A percentile compares a stretch with the other conserved stretches of the same genome.
phyloP scores from a whole-genome alignment of 2,797 vertebrate genomes.

The Coccyzus lansbergi region DNA sequence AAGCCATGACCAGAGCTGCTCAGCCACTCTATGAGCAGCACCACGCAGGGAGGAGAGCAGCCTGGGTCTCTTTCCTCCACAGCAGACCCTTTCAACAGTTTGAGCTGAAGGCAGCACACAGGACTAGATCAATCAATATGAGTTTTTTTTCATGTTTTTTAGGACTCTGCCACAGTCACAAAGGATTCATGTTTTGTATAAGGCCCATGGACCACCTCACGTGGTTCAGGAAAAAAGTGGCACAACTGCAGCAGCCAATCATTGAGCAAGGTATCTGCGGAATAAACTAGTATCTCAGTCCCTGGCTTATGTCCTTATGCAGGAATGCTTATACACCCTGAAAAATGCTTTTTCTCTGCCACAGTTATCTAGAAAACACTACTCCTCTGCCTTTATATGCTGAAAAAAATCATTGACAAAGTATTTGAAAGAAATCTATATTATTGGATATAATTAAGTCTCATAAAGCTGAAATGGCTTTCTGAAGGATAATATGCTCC shows the following conservation, averaged over 20 bases:
- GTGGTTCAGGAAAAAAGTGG: not conserved
- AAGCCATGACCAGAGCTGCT: not conserved
- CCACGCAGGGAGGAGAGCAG: fast-evolving
- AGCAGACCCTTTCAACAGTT: not conserved
- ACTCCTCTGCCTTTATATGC: not conserved
- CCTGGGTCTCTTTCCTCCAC: fast-evolving
- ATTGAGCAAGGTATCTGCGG: not conserved
- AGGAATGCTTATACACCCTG: not conserved
- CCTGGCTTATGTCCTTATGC: not conserved
- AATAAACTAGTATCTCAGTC: not conserved
- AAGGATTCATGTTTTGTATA: not conserved
- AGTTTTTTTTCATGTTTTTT: fast-evolving
- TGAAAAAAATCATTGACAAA: not conserved
- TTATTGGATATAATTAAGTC: not conserved
- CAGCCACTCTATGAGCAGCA: not conserved
- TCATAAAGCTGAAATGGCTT: constrained; percentile 24
- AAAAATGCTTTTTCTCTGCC: not conserved
- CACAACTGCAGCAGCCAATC: not conserved
- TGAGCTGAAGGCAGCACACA: not conserved
- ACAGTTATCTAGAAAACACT: not conserved
- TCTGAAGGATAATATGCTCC: constrained; percentile 17
- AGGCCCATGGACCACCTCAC: fast-evolving
- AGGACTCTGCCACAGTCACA: not conserved
- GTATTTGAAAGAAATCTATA: not conserved
- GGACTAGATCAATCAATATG: not conserved